These are phyloP conservation scores for Cephus nigrinus DNA, from an alignment of 2,888 invertebrate genomes.

Conservation along the genomic window DNA sequence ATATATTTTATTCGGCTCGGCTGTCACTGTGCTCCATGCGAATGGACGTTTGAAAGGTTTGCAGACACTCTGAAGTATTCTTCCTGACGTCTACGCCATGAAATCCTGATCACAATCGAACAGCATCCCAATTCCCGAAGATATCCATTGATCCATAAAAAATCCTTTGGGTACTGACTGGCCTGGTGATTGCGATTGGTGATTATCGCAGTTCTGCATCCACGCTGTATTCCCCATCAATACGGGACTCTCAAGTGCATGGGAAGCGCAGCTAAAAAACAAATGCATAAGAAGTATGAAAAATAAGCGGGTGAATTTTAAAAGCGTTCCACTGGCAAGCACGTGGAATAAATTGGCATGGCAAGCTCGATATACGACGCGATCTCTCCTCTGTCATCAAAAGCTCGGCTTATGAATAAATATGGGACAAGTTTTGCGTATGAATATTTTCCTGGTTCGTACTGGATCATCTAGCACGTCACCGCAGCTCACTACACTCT, in stretches of 20 bases:
- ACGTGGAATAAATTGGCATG: constrained; percentile 40
- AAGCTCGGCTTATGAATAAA: constrained; percentile 53
- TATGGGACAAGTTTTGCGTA: constrained; percentile 51
- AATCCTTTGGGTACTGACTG: background rate
- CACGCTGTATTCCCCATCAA: background rate
- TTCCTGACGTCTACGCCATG: background rate
- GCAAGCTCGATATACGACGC: constrained; percentile 40
- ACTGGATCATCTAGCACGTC: background rate
- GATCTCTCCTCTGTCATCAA: constrained; percentile 41
- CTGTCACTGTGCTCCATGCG: no score
- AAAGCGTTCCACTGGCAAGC: constrained; percentile 24
- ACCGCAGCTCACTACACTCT: background rate
- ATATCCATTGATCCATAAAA: background rate
- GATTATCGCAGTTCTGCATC: background rate
- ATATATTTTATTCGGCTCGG: no score
- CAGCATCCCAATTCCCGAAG: background rate
- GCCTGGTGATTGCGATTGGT: no score
- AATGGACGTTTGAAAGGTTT: background rate
- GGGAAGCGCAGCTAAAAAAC: background rate
- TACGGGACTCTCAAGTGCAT: background rate
- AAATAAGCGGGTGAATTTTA: constrained; percentile 5
- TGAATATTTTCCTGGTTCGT: constrained; percentile 39
- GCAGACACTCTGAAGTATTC: background rate
- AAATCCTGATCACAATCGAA: background rate
- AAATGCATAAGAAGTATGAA: background rate